Percentiles rank a stretch among this genome's conserved stretches.
Conservation (phyloP, 1,140 invertebrate species). For the Nasonia vitripennis region DNA sequence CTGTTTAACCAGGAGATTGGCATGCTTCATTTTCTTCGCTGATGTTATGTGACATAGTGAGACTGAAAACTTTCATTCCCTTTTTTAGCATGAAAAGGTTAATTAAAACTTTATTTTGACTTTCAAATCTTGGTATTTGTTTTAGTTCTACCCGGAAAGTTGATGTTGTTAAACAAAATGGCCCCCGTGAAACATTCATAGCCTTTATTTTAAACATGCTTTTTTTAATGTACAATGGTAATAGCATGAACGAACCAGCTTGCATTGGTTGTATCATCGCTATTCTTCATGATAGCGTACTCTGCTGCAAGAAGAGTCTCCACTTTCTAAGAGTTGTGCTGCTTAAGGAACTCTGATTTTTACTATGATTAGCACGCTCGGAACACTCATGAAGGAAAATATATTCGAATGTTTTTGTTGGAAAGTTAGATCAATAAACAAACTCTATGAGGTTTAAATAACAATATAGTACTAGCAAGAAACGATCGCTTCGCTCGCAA, state of each 20-base stretch:
- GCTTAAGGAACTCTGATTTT: too few species aligned
- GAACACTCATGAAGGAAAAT: too few species aligned
- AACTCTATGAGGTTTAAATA: too few species aligned
- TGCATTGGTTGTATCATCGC: background rate
- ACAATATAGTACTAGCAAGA: too few species aligned
- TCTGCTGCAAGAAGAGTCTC: too few species aligned
- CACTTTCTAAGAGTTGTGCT: too few species aligned
- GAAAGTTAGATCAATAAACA: too few species aligned
- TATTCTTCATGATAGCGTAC: too few species aligned
- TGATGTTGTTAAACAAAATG: background rate
- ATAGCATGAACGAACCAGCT: background rate
- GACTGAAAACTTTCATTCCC: background rate
- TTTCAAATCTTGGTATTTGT: constrained; percentile 18
- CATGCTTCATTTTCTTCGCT: constrained; percentile 4
- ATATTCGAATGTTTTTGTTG: too few species aligned
- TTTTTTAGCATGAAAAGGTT: constrained; percentile 29
- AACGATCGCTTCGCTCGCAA: too few species aligned
- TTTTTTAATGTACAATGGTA: background rate
- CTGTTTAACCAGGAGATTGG: constrained; percentile 12
- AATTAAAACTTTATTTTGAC: constrained; percentile 18
- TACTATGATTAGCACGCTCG: too few species aligned
- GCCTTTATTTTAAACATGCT: background rate
- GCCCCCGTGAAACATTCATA: constrained; percentile 11
- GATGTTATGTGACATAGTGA: constrained; percentile 4
- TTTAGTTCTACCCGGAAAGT: background rate